Conservation (phyloP, 2,113 vertebrate species). For the Lampris incognitus region DNA sequence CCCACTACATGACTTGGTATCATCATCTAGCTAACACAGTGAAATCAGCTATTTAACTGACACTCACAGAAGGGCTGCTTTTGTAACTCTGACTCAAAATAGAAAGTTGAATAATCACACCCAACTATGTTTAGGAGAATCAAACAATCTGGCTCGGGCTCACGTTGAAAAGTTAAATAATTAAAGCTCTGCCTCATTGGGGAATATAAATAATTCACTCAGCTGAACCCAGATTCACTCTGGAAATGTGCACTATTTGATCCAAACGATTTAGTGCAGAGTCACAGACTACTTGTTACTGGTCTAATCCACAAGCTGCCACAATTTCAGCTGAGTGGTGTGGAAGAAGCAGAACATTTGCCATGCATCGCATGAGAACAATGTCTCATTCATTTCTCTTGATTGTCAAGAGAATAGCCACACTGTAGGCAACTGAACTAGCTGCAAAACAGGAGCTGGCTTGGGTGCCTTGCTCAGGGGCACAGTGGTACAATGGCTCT, state of each 20-base stretch:
- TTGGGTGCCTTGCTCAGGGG: constrained; percentile 62
- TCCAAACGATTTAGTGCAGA: constrained; percentile 36
- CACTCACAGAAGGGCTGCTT: not conserved
- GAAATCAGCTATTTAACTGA: not conserved
- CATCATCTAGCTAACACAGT: not conserved
- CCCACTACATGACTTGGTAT: not conserved
- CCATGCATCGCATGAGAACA: constrained; percentile 73
- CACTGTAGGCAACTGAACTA: constrained; percentile 29
- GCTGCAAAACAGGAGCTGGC: constrained; percentile 3
- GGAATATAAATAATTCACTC: not conserved
- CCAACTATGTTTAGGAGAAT: too few species aligned
- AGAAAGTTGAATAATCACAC: too few species aligned
- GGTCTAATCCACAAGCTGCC: constrained; percentile 65
- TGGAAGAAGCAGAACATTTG: constrained; percentile 75
- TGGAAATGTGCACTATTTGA: constrained; percentile 29
- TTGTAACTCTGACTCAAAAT: not conserved
- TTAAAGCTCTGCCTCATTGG: constrained; percentile 9
- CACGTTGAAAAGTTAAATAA: constrained; percentile 20
- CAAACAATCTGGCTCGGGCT: too few species aligned
- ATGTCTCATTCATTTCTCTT: constrained; percentile 72
- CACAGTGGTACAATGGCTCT: not conserved
- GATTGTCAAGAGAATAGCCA: constrained; percentile 32
- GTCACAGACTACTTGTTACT: constrained; percentile 43
- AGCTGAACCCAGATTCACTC: constrained; percentile 12
- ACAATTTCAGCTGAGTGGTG: constrained; percentile 77